Evolutionary conservation across 2,888 invertebrate species (phyloP), one percentile per base, ranked within the genome.

Genomic region (Microplitis manilae): DNA sequence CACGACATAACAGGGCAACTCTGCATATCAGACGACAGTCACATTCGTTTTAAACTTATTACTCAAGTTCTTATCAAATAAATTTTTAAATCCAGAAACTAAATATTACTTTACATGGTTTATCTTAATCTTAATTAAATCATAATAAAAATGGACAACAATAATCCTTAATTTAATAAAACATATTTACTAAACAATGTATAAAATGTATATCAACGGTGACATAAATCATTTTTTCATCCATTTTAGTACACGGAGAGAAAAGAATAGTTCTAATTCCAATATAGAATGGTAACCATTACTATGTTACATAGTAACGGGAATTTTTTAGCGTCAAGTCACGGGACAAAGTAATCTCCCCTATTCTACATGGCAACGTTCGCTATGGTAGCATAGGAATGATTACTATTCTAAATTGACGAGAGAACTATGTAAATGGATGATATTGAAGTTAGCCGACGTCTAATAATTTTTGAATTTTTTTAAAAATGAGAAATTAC

Each of bases 11-110:
- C 13, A 65, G 65, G 9, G 13, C 13, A 6, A 30, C 38, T 30
- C 38, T 30, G 9, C 30, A 9, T 65, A 65, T 65, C 65, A 30
- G 9, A 13, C 65, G 65, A 65, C 17, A 62, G 38, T 13, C 65
- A 30, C 38, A 65, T 65, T 65, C 30, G 30, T 65, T 30, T 8
- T 65, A 13, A 65, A 65, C 65, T 65, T 65, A 65, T 65, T 65
- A 65, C 30, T 30, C 30, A 50, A 20, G 30, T 13, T 6, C 65
- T 65, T 30, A 65, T 65, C 65, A 38, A 65, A 13, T 4, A 30
- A 30, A 65, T 65, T 65, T 62, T 20, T 15, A 62, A 62, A 20
- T 62, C 6, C 62, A 62, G 20, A 62, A 62, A 62, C 62, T 62
- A 62, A 62, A 20, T 20, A 62, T 15, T 62, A 15, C 20, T 6